These are phyloP conservation scores for Vanacampus margaritifer DNA, from an alignment of 2,113 vertebrate genomes.

Conservation along the genomic window DNA sequence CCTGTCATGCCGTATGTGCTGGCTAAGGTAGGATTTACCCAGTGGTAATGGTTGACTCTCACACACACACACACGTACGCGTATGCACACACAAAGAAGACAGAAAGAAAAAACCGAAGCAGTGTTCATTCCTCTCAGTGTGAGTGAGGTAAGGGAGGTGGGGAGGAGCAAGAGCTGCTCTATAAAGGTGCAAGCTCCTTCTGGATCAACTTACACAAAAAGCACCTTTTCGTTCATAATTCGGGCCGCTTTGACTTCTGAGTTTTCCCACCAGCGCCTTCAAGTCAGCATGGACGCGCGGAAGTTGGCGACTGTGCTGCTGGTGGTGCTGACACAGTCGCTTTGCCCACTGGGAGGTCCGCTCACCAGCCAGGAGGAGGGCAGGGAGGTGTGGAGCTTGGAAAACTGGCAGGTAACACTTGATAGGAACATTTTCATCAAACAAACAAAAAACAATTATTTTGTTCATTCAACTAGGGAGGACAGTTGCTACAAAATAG, in stretches of 20 bases:
- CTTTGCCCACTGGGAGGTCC: conserved; percentile 40
- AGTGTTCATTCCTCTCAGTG: not conserved
- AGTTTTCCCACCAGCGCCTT: not conserved
- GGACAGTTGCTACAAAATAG: too few relatives aligned
- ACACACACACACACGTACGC: not conserved
- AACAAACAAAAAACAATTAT: too few relatives aligned
- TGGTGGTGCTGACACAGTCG: conserved; percentile 55
- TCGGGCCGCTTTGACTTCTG: not conserved
- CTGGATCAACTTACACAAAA: not conserved
- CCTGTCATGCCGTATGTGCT: not conserved
- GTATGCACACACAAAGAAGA: not conserved
- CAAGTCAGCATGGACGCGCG: conserved; percentile 53
- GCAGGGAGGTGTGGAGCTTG: conserved; percentile 48
- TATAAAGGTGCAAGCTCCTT: conserved; percentile 9
- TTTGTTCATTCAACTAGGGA: too few relatives aligned
- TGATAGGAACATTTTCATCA: too few relatives aligned
- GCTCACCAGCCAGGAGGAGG: conserved; percentile 35
- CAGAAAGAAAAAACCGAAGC: not conserved
- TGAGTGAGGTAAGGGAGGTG: not conserved
- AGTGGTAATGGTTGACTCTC: not conserved
- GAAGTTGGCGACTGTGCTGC: conserved; percentile 50
- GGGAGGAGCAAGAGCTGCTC: not conserved
- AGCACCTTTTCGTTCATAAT: not conserved
- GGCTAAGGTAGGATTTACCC: not conserved
- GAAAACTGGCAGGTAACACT: conserved; percentile 64